Evolutionary conservation across 1,140 invertebrate genomes (phyloP), one percentile per base, ranked within the genome.

Genomic region (Kradibia gibbosae): DNA sequence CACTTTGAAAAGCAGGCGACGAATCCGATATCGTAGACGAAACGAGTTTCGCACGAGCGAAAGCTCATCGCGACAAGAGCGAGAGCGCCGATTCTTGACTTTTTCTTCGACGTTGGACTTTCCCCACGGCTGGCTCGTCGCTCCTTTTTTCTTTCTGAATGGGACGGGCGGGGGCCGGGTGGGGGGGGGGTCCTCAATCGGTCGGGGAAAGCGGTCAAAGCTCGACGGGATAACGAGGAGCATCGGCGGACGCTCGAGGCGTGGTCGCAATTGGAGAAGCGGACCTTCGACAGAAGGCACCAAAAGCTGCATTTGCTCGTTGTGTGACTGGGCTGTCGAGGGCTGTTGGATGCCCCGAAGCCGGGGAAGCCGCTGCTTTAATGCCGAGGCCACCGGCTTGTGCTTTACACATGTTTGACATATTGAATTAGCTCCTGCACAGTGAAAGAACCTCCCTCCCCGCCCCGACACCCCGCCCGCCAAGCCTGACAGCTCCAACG

Each of bases 341-440:
- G 39, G 5, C 60, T 39, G 11, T 57, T 55, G 8, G 42, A 72
- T 45, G 42, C 42, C 22, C 53, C 50, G 34, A 55, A 25, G 50
- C 8, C 20, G 50, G 73, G 53, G 34, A 75, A 57, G 73, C 15
- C 31, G 20, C 15, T 57, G 20, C 36, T 15, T 20, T 48, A 45
- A 17, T 36, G 7, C 45, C 31, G 34, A 10, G 45, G 13, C 71
- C 22, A 15, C 25, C 71, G 8, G 71, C 53, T 75, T 75, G 50
- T 57, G 31, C 31, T 48, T 34, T 25, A 73, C 78, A 80, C 78
- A 31, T 80, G 78, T 73, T 80, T 34, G 25, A 73, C 78, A 80
- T 80, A 71, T 80, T 80, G 78, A 73, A 80, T 48, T 55, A n/a
- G 62, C 34, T n/a, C n/a, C n/a, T 25, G 50, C 22, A 42, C 25